Evolutionary conservation across 2,888 invertebrate species (phyloP).

Genomic region (Ennomos erosarius): DNA sequence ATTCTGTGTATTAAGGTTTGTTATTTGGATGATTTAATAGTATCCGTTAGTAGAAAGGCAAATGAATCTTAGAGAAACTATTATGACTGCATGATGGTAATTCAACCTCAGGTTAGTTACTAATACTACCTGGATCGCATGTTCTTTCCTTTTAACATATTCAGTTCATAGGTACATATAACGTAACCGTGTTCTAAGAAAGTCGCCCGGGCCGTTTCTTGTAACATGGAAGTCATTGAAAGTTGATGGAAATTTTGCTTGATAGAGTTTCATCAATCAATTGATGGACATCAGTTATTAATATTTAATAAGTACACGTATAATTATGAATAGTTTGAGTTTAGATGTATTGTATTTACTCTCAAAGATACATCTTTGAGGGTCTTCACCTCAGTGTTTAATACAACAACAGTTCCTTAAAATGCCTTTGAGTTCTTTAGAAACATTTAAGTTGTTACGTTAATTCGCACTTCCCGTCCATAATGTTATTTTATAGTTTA

Average conservation of each 20-base stretch:
- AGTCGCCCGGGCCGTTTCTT: conserved; percentile 11
- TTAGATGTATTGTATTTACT: no score
- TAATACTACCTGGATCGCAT: not conserved
- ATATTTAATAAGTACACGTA: no score
- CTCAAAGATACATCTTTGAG: no score
- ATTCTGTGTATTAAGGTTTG: no score
- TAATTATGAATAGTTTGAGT: no score
- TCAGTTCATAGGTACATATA: not conserved
- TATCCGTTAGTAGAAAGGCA: not conserved
- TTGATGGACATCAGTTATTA: not conserved
- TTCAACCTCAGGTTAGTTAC: conserved; percentile 10
- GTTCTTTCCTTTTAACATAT: conserved; percentile 2
- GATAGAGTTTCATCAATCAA: conserved; percentile 15
- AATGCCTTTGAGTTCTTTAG: no score
- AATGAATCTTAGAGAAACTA: conserved; percentile 14
- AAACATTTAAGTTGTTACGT: no score
- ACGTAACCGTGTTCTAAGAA: conserved; percentile 9
- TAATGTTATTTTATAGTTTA: not conserved
- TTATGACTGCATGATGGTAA: conserved; percentile 15
- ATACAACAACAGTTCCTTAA: not conserved
- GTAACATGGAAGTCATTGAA: conserved; percentile 22
- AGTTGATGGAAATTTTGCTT: conserved; percentile 19
- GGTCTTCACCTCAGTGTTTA: not conserved
- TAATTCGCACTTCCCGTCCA: conserved; percentile 5
- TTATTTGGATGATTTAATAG: no score